Evolutionary conservation across 2,797 vertebrate species (phyloP).

Genomic region (Mormyrops boulengeri): DNA sequence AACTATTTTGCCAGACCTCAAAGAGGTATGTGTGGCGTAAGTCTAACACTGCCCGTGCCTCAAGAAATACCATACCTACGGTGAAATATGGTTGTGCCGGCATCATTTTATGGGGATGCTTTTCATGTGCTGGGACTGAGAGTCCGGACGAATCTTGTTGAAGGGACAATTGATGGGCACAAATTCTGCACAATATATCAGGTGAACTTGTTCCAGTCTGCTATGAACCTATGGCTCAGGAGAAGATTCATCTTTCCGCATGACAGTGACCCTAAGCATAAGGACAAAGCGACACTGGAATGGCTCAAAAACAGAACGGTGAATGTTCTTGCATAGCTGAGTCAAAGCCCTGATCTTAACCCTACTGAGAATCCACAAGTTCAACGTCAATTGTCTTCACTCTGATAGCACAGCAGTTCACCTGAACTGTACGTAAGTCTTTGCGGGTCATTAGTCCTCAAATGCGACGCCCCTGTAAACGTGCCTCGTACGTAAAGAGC

Average conservation of each 20-base stretch:
- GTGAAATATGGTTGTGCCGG: not conserved
- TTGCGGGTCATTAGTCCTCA: not conserved
- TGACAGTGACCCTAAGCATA: not conserved
- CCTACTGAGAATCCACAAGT: not conserved
- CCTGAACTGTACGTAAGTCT: not conserved
- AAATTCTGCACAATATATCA: not conserved
- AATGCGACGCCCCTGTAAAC: not conserved
- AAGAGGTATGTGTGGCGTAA: not conserved
- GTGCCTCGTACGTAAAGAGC: not conserved
- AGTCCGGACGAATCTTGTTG: not conserved
- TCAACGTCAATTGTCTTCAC: not conserved
- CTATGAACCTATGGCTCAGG: not conserved
- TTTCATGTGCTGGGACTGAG: not conserved
- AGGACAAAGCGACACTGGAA: not conserved
- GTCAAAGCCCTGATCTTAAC: not conserved
- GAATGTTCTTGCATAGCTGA: not conserved
- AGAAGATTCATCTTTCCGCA: not conserved
- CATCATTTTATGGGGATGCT: not conserved
- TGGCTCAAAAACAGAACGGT: too few relatives aligned
- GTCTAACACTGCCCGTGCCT: not conserved
- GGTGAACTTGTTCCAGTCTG: not conserved
- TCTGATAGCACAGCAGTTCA: not conserved
- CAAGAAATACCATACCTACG: not conserved
- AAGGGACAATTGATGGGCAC: not conserved
- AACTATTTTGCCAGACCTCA: not conserved